Evolutionary conservation across 2,888 invertebrate species (phyloP), one percentile per base, ranked within the genome.

Genomic region (Fabriciana adippe): DNA sequence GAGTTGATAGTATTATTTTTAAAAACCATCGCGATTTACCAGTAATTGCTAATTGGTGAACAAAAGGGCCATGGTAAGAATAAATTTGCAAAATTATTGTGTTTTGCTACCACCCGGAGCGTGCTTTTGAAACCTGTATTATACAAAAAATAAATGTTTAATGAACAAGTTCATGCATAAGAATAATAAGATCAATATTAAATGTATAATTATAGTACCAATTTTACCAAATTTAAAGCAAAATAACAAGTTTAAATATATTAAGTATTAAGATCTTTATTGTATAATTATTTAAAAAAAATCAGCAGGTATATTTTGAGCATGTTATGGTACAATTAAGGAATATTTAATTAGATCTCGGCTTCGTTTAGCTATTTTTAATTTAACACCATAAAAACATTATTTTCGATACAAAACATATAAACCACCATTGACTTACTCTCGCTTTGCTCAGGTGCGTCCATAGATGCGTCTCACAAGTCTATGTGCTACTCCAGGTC

Each of bases 71-170:
- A 87, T 84, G 82, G 86, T 81, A 81, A 76, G 89, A 86, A 90
- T 90, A 89, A 88, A 90, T 90, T 90, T 86, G 81, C 80, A 79
- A 89, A 90, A 90, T 91, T 89, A 89, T 89, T 88, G 88, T 88
- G 87, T 90, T 89, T 85, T 77, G 76, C 74, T 76, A 71, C 76
- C 75, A 81, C 85, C 79, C 77, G 73, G 74, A 84, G 86, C 81
- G 61, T 61, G 61, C 51, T 51, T 21, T 57, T 61, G 48, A 61
- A 61, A 61, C 61, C 61, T 41, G 61, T 61, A 15, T 31, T 57
- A 15, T 16, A 11, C 21, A 6, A 6, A 53, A 53, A 51, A 61
- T 35, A 61, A 61, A 51, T 14, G 18, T 16, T 31, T 51, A 35
- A 51, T 51, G 31, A 41, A 53, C 61, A 31, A 53, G 31, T 35